Percentiles rank a stretch among this genome's conserved stretches.
Evolutionary conservation across 2,888 invertebrate genomes (phyloP).

Genomic region (Patella caerulea): DNA sequence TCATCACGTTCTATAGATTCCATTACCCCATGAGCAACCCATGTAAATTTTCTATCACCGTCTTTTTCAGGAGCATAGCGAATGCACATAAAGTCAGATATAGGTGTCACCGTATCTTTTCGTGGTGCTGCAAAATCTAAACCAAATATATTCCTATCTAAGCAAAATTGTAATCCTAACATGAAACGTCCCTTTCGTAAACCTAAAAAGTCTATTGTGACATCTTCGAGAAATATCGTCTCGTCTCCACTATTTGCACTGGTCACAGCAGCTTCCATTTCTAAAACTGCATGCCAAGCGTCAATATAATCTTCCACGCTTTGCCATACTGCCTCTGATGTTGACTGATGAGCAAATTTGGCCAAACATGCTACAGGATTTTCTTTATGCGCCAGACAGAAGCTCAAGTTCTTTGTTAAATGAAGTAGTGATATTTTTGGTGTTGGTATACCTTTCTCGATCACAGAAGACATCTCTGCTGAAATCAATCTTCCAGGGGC

Average conservation of each 20-base stretch:
- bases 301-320: slow-evolving; percentile 33
- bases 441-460: slow-evolving; percentile 31
- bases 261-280: slow-evolving; percentile 50
- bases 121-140: slow-evolving; percentile 32
- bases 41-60: neutral
- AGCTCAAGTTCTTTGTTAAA: slow-evolving; percentile 34
- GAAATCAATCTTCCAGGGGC: slow-evolving; percentile 31
- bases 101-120: slow-evolving; percentile 27
- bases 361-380: slow-evolving; percentile 39
- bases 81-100: slow-evolving; percentile 32
- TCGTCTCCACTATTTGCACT: slow-evolving; percentile 38
- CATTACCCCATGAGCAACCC: slow-evolving; percentile 34
- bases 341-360: slow-evolving; percentile 39
- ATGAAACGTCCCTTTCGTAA: slow-evolving; percentile 39
- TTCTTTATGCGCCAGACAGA: slow-evolving; percentile 37
- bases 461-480: slow-evolving; percentile 38
- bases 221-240: slow-evolving; percentile 40
- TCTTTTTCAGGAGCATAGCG: neutral
- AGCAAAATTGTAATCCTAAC: slow-evolving; percentile 36
- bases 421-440: slow-evolving; percentile 34
- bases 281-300: slow-evolving; percentile 47
- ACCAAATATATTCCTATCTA: slow-evolving; percentile 46
- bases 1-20: neutral
- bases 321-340: slow-evolving; percentile 28
- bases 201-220: slow-evolving; percentile 37